phyloP scores from a whole-genome alignment of 2,888 invertebrate genomes.

The Dyspetes luteomarginatus region DNA sequence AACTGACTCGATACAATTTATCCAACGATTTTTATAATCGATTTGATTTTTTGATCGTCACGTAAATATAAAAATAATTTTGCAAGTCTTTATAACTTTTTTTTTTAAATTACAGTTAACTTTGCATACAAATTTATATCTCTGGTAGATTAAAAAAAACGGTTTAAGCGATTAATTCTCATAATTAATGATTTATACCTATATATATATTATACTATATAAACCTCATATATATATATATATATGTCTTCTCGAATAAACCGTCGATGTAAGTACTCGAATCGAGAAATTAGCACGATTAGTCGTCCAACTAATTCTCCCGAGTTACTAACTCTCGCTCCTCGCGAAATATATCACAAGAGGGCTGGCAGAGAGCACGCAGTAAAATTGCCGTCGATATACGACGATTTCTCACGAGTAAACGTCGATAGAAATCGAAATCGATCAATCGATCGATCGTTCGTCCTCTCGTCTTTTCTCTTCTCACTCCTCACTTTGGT shows the following conservation, averaged over 20 bases:
- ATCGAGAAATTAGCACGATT: constrained; percentile 56
- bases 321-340: constrained; percentile 46
- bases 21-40: background rate
- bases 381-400: constrained; percentile 23
- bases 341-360: background rate
- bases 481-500: constrained; percentile 43
- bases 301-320: constrained; percentile 54
- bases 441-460: constrained; percentile 63
- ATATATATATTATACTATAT: background rate
- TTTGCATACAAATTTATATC: background rate
- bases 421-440: constrained; percentile 65
- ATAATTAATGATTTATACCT: background rate
- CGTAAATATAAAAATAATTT: too few relatives aligned
- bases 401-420: constrained; percentile 62
- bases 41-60: background rate
- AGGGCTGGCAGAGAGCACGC: background rate
- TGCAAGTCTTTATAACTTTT: too few relatives aligned
- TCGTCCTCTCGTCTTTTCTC: constrained; percentile 24
- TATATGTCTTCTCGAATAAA: background rate
- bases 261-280: constrained; percentile 11
- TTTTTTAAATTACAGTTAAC: too few relatives aligned
- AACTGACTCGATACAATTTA: constrained; percentile 26
- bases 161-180: background rate
- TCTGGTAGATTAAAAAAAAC: too few relatives aligned
- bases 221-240: background rate